phyloP scores from a whole-genome alignment of 2,888 invertebrate genomes.

The Zygothrica quintamaculata region DNA sequence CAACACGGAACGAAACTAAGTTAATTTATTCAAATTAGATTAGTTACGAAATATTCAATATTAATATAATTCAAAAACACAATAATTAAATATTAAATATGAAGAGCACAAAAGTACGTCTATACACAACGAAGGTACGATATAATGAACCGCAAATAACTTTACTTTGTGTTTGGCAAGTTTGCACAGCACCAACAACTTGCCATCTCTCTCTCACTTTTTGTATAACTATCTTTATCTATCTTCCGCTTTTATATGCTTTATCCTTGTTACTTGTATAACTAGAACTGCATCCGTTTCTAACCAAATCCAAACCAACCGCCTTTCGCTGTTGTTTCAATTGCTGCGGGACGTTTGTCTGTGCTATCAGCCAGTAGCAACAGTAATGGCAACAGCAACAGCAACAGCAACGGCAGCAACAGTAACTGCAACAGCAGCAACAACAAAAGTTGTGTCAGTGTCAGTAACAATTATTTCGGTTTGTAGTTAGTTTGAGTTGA shows the following conservation, averaged over 20 bases:
- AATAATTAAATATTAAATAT: too few relatives aligned
- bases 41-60: too few relatives aligned
- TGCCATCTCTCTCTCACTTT: too few relatives aligned
- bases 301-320: slow-evolving; percentile 48
- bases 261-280: slow-evolving; percentile 9
- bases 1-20: too few relatives aligned
- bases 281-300: slow-evolving; percentile 39
- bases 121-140: too few relatives aligned
- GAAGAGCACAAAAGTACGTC: too few relatives aligned
- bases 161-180: slow-evolving; percentile 66
- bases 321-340: slow-evolving; percentile 50
- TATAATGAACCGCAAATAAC: slow-evolving; percentile 82
- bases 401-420: slow-evolving; percentile 21
- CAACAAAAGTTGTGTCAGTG: slow-evolving; percentile 60
- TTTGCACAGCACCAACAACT: slow-evolving; percentile 31
- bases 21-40: too few relatives aligned
- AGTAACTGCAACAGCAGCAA: slow-evolving; percentile 13
- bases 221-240: not conserved
- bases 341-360: slow-evolving; percentile 70
- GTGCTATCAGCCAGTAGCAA: slow-evolving; percentile 47
- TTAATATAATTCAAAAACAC: too few relatives aligned
- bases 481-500: slow-evolving; percentile 59
- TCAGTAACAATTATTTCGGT: slow-evolving; percentile 77
- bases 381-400: slow-evolving; percentile 28
- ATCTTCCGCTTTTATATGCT: slow-evolving; percentile 4